Percentiles rank a stretch among this genome's conserved stretches.
These are phyloP conservation scores for Calliphora vomitoria DNA, from an alignment of 2,888 invertebrate species.

Conservation along the genomic window DNA sequence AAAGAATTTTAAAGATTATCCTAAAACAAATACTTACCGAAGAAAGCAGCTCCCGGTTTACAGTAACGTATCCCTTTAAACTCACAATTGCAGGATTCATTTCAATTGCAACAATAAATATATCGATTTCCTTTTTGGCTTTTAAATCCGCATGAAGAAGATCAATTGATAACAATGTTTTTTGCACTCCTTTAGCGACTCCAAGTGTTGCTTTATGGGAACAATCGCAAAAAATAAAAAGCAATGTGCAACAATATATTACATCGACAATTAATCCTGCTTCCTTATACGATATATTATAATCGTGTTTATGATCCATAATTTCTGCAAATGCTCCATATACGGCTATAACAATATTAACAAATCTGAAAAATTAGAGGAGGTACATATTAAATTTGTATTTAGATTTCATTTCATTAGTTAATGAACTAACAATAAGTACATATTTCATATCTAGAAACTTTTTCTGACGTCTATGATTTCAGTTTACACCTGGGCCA, in stretches of 20 bases:
- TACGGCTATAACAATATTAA: conserved; percentile 88
- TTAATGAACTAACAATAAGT: too few species aligned
- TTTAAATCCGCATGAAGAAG: conserved; percentile 86
- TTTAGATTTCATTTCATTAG: too few species aligned
- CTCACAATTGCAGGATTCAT: conserved; percentile 90
- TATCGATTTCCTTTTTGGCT: conserved; percentile 88
- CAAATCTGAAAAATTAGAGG: conserved; percentile 82
- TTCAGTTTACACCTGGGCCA: too few species aligned
- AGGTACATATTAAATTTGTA: too few species aligned
- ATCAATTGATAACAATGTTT: conserved; percentile 87
- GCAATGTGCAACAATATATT: conserved; percentile 87
- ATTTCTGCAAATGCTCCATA: conserved; percentile 89
- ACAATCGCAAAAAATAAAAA: conserved; percentile 89
- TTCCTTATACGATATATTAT: conserved; percentile 88
- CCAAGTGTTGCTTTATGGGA: conserved; percentile 88
- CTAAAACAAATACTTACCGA: conserved; percentile 85
- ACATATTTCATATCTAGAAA: too few species aligned
- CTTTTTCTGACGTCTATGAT: too few species aligned
- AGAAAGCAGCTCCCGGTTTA: conserved; percentile 88
- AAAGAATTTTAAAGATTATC: too few species aligned
- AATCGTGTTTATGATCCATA: conserved; percentile 86
- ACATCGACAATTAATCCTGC: conserved; percentile 88
- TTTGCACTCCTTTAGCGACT: conserved; percentile 88
- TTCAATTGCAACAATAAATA: conserved; percentile 89
- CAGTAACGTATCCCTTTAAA: conserved; percentile 88